Conservation (phyloP, 2,797 vertebrate species). For the Falco cherrug region DNA sequence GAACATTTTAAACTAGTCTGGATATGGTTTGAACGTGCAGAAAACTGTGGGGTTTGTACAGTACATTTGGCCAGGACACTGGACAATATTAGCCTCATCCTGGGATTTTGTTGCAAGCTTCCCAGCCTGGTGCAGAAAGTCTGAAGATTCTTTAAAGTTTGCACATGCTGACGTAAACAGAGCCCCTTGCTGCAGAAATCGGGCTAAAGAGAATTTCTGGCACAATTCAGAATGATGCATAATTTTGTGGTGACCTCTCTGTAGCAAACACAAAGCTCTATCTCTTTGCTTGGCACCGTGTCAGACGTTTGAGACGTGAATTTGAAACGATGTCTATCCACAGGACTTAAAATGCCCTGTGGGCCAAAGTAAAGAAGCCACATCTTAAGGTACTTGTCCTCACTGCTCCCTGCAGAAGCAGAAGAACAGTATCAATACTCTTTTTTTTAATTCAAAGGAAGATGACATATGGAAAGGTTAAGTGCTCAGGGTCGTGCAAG, state of each 20-base stretch:
- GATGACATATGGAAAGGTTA: background rate
- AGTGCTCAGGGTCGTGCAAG: background rate
- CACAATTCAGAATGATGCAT: background rate
- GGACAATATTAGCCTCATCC: background rate
- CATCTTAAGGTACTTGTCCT: background rate
- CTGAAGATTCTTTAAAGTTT: background rate
- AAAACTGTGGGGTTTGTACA: background rate
- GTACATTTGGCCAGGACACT: background rate
- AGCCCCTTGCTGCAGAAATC: background rate
- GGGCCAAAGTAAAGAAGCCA: background rate
- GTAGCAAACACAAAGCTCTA: background rate
- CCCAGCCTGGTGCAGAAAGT: constrained; percentile 7
- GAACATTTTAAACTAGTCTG: background rate
- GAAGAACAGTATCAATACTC: background rate
- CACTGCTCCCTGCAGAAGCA: background rate
- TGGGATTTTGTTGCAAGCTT: background rate
- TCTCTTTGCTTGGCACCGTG: background rate
- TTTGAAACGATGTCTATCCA: background rate
- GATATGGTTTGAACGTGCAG: background rate
- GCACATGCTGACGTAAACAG: constrained; percentile 10
- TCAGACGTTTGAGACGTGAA: background rate
- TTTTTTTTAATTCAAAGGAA: background rate
- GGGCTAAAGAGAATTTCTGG: constrained; percentile 40
- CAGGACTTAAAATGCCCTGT: background rate
- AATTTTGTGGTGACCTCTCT: constrained; percentile 31